Evolutionary conservation across 2,113 vertebrate genomes (phyloP), one percentile per base, ranked within the genome.

Genomic region (Pachypanchax playfairii): DNA sequence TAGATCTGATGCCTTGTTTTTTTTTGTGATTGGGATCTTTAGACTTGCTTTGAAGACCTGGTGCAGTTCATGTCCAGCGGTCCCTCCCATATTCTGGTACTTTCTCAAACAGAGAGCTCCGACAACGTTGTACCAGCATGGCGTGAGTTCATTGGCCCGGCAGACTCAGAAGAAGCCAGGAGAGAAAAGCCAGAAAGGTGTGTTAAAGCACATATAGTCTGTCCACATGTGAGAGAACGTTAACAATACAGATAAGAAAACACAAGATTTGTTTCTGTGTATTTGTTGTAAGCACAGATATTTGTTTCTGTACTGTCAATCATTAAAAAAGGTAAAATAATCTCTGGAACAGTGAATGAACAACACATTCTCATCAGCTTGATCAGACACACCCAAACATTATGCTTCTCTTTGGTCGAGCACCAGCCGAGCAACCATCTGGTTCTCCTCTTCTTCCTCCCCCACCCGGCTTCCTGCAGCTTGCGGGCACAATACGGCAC

Each of bases 401-500:
- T 79, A 68, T 84, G 78, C 76, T 72, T 84, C 77, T 82, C 71
- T 83, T 51, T 80, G 67, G 65, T 70, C 53, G 73, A 86, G 75
- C 82, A 71, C 89, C 88, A 85, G 84, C 88, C 25, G 86, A 79
- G 85, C 72, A 39, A 85, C 90, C 91, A 91, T 92, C 90, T 92
- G 91, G 73, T 88, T 77, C 81, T 60, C 7, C 80, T 73, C 69
- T 79, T 51, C 68, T 72, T 53, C 77, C 77, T 70, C 56, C 57
- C 71, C 66, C 79, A 76, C 44, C 35, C 68, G 69, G 71, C 66
- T 59, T 78, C 77, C 80, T 74, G 71, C 83, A 96, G 94, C 82
- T 90, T 96, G 79, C 92, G 93, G 54, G 93, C 93, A 62, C 93
- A 92, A 82, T 95, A 94, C 35, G 93, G 94, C 79, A 93, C 93